Conservation (phyloP, 2,113 vertebrate species). For the Apodemus speciosus region DNA sequence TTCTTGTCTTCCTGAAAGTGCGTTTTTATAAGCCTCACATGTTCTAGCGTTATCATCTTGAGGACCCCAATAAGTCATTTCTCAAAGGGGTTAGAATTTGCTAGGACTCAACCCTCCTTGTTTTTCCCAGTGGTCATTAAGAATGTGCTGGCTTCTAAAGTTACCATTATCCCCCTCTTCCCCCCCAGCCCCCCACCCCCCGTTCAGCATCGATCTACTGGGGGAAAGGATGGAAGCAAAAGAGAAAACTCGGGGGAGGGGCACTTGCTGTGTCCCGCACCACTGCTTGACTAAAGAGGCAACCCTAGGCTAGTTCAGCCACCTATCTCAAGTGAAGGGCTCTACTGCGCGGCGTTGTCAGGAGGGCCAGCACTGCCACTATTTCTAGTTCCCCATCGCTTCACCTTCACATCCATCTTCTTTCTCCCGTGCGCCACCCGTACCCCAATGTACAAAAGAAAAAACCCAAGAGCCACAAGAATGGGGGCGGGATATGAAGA, state of each 20-base stretch:
- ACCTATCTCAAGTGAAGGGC: slow-evolving; percentile 19
- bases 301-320: not conserved
- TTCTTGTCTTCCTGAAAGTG: slow-evolving; percentile 30
- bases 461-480: not conserved
- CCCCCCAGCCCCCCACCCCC: no score
- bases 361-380: not conserved
- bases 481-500: not conserved
- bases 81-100: slow-evolving; percentile 33
- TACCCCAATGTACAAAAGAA: not conserved
- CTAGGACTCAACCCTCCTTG: not conserved
- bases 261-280: not conserved
- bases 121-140: not conserved
- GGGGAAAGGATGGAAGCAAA: not conserved
- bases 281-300: slow-evolving; percentile 24
- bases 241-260: not conserved
- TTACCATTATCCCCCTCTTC: not conserved
- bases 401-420: not conserved
- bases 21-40: not conserved
- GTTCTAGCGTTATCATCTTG: slow-evolving; percentile 46
- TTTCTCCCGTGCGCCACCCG: not conserved
- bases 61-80: slow-evolving; percentile 22
- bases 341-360: not conserved
- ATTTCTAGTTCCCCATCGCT: slow-evolving; percentile 27
- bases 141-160: slow-evolving; percentile 56
- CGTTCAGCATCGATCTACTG: not conserved